These are phyloP conservation scores for Tridacna crocea DNA, from an alignment of 2,888 invertebrate genomes.

Conservation along the genomic window DNA sequence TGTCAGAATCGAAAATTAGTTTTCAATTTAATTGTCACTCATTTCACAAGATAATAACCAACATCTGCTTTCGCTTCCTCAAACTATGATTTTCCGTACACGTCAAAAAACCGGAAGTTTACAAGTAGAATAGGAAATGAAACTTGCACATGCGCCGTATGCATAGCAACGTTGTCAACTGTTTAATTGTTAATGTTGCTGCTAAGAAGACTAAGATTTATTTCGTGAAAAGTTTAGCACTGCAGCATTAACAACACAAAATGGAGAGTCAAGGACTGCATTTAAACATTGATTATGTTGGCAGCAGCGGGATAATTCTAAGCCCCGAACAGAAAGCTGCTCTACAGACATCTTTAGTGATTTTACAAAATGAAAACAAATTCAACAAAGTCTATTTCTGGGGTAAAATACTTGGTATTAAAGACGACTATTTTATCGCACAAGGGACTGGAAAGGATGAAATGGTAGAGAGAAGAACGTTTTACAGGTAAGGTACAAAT, in stretches of 20 bases:
- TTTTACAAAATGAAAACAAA: conserved; percentile 93
- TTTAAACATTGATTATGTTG: conserved; percentile 86
- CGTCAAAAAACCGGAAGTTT: conserved; percentile 37
- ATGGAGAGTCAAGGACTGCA: conserved; percentile 87
- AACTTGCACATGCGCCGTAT: conserved; percentile 8
- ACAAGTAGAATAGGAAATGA: conserved; percentile 9
- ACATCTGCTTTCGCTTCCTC: conserved; percentile 7
- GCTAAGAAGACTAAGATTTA: not conserved
- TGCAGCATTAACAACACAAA: conserved; percentile 4
- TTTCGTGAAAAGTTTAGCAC: not conserved
- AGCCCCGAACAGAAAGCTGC: conserved; percentile 89
- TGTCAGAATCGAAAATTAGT: no score
- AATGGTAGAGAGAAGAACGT: conserved; percentile 89
- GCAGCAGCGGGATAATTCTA: conserved; percentile 89
- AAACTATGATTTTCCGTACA: not conserved
- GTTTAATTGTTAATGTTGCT: not conserved
- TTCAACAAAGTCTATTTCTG: conserved; percentile 93
- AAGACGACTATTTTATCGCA: conserved; percentile 92
- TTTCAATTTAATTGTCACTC: no score
- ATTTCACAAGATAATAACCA: no score
- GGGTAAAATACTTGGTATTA: conserved; percentile 92
- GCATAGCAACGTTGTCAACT: conserved; percentile 24
- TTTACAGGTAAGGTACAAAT: conserved; percentile 88
- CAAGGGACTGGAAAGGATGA: conserved; percentile 92
- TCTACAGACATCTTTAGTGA: conserved; percentile 90